Base-by-base conservation (phyloP, 2,888 invertebrate genomes). In the Bedellia somnulentella region DNA sequence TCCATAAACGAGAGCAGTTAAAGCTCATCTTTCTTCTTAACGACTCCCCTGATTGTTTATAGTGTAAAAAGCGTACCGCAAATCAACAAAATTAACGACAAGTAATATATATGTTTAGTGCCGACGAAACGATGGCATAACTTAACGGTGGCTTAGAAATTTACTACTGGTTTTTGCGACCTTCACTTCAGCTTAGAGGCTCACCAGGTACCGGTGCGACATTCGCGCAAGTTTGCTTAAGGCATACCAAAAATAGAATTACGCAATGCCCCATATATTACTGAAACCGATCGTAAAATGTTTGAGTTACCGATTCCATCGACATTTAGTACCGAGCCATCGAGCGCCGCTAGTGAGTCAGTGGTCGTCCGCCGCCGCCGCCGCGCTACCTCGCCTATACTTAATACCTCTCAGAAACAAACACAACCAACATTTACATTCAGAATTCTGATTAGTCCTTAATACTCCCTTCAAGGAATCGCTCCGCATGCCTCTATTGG, bases 1-100 rank as follows among this genome's bases (percentile, higher is more conserved):
- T 53, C 68, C 61, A 73, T 75, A 75, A 76, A 76, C 56, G 41
- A 50, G 53, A 56, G 52, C 55, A 53, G 58, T 68, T 64, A 73
- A 58, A 63, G 67, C 64, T 62, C 75, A 75, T 77, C 68, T 71
- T 63, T 77, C 75, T 70, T 73, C 48, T 75, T 76, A 76, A 77
- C 67, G 73, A 66, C 40, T 62, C 41, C 40, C 45, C 39, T 62
- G 57, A 73, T 64, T 68, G 67, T 73, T 75, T 70, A 73, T 68
- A 57, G 66, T 62, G 51, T 60, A 64, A 71, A 68, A 58, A 67
- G 57, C 42, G 42, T 62, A 49, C 51, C 53, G 50, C 54, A 55
- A 56, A 50, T 53, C 47, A 46, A 50, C 45, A 42, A 49, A 43
- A 57, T 61, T 56, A 67, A 64, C 53, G 52, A 53, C 52, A 51